Base-by-base conservation (phyloP, 2,797 vertebrate genomes). In the Alosa sapidissima region DNA sequence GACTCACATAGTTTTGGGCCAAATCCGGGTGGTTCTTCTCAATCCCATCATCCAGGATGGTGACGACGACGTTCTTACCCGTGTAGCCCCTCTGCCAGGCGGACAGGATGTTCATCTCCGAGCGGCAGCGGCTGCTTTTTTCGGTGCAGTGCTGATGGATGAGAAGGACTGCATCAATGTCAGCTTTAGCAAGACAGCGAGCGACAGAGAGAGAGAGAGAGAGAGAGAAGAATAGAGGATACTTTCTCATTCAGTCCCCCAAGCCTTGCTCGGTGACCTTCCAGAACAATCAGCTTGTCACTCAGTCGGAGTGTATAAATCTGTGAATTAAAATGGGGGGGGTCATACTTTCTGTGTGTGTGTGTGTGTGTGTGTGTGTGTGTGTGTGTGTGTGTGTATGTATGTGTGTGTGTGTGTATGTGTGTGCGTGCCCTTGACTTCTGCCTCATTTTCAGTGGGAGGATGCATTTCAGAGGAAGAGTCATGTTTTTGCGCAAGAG, bases 11-110 rank as follows among this genome's bases (percentile, higher is more conserved):
- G 92, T 98, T 99, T 85, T 95, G 93, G 36, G 91, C 90, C 81
- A 98, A 95, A 83, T 98, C 97, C 0, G 97, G 98, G 47, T 98
- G 97, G 89, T 96, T 96, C 88, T 94, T 96, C 91, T 98, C 97
- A 0, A 98, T 95, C 81, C 98, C 97, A 0, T 98, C 97, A 0
- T 99, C 97, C 89, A 98, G 89, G 75, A 98, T 88, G 6, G 96
- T 96, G 85, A 98, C 91, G 82, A 98, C 97, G 0, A 98, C 93
- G 0, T 97, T 97, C 65, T 86, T 93, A 54, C 97, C 97, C 0
- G 96, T 96, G 90, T 96, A 97, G 0, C 97, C 97, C 68, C 93
- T 95, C 88, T 94, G 94, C 97, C 98, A 99, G 0, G 95, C 97
- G 0, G 92, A 92, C 36, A 97, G 90, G 82, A 98, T 88, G 85